Evolutionary conservation across 2,888 invertebrate genomes (phyloP).

Genomic region (Abrostola triplasia): DNA sequence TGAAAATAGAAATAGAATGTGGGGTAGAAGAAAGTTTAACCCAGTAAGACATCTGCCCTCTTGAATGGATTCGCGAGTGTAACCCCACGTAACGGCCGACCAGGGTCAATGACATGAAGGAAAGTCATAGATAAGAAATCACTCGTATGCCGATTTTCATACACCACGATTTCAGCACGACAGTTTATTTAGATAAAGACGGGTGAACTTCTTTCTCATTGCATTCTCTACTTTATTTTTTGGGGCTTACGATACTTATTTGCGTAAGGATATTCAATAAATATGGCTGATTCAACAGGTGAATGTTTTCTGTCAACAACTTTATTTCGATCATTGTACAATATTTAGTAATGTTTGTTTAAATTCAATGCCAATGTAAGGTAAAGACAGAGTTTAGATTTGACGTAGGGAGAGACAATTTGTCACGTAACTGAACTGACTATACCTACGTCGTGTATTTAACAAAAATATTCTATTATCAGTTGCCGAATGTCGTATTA

Average conservation of each 20-base stretch:
- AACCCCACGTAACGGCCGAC: not conserved
- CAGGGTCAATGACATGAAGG: constrained; percentile 36
- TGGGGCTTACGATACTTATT: not conserved
- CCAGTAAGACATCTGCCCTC: no score
- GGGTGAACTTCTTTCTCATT: not conserved
- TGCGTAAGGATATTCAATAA: constrained; percentile 1
- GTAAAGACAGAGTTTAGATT: not conserved
- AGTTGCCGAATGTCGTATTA: not conserved
- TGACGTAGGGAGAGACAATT: not conserved
- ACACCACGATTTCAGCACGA: constrained; percentile 1
- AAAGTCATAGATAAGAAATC: constrained; percentile 17
- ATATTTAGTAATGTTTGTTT: not conserved
- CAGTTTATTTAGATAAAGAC: constrained; percentile 15
- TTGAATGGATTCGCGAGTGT: not conserved
- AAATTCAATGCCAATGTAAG: not conserved
- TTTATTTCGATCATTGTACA: constrained; percentile 9
- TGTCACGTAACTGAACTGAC: not conserved
- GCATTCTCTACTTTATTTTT: constrained; percentile 18
- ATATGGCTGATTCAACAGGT: constrained; percentile 32
- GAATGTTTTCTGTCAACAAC: constrained; percentile 6
- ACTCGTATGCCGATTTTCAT: constrained; percentile 20
- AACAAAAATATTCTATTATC: not conserved
- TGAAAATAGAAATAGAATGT: not conserved
- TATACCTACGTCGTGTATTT: not conserved
- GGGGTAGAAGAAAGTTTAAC: not conserved